A percentile compares a stretch with the other conserved stretches of the same genome.
Conservation (phyloP, 2,888 invertebrate species). For the Achlya flavicornis region DNA sequence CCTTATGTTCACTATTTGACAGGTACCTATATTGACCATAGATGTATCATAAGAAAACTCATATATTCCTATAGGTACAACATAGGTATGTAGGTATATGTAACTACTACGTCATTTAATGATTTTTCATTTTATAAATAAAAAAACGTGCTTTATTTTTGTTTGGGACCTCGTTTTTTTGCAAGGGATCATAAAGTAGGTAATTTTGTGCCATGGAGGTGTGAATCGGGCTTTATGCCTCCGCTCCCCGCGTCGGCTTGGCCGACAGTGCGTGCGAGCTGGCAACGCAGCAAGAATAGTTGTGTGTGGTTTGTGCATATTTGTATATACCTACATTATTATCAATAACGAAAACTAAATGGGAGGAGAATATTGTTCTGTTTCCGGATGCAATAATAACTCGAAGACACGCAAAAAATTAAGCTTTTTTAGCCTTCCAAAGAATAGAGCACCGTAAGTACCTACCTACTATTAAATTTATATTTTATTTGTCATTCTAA, state of each 20-base stretch:
- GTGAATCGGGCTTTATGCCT: neutral
- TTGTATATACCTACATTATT: neutral
- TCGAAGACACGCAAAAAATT: neutral
- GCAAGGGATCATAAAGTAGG: neutral
- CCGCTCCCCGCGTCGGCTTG: neutral
- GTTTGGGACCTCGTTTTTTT: too few relatives aligned
- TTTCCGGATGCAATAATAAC: neutral
- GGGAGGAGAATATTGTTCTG: slow-evolving; percentile 4
- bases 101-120: too few relatives aligned
- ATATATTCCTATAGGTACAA: too few relatives aligned
- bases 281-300: slow-evolving; percentile 1
- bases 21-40: too few relatives aligned
- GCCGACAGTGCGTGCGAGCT: slow-evolving; percentile 1
- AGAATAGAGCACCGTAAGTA: neutral
- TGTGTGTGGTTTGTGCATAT: neutral
- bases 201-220: neutral
- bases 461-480: too few relatives aligned
- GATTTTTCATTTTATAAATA: too few relatives aligned
- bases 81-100: too few relatives aligned
- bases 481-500: too few relatives aligned
- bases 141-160: too few relatives aligned
- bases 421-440: neutral
- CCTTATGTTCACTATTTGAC: too few relatives aligned
- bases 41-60: too few relatives aligned
- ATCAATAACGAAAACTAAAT: neutral